phyloP scores from a whole-genome alignment of 2,888 invertebrate species.

The Luffia ferchaultella region DNA sequence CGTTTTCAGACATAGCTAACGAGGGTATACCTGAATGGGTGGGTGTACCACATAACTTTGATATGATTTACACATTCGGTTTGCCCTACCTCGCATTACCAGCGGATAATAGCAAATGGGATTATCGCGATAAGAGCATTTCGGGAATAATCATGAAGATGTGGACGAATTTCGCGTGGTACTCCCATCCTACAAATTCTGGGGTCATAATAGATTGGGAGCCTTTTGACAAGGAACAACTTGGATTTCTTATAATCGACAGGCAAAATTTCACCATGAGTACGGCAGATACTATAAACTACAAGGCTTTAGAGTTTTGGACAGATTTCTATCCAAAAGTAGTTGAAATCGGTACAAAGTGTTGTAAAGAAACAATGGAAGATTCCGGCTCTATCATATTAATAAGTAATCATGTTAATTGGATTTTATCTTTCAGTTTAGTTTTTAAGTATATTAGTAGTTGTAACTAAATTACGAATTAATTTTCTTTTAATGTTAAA shows the following conservation, averaged over 20 bases:
- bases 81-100: constrained; percentile 75
- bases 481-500: no score
- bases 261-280: constrained; percentile 79
- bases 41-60: constrained; percentile 82
- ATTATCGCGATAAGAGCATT: constrained; percentile 77
- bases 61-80: constrained; percentile 84
- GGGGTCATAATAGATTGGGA: constrained; percentile 82
- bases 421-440: background rate
- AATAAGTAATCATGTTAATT: background rate
- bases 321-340: constrained; percentile 84
- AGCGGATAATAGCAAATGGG: constrained; percentile 73
- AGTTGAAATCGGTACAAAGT: constrained; percentile 74
- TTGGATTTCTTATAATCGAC: constrained; percentile 77
- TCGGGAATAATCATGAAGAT: constrained; percentile 83
- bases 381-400: constrained; percentile 29
- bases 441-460: background rate
- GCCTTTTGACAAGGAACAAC: constrained; percentile 70
- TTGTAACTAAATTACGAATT: no score
- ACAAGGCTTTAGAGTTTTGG: constrained; percentile 84
- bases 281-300: constrained; percentile 71
- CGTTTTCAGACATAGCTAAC: constrained; percentile 69
- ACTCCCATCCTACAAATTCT: constrained; percentile 74
- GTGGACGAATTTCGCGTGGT: constrained; percentile 81
- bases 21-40: constrained; percentile 80
- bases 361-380: constrained; percentile 68